Base-by-base conservation (phyloP, 1,140 invertebrate genomes). In the Planococcus citri region DNA sequence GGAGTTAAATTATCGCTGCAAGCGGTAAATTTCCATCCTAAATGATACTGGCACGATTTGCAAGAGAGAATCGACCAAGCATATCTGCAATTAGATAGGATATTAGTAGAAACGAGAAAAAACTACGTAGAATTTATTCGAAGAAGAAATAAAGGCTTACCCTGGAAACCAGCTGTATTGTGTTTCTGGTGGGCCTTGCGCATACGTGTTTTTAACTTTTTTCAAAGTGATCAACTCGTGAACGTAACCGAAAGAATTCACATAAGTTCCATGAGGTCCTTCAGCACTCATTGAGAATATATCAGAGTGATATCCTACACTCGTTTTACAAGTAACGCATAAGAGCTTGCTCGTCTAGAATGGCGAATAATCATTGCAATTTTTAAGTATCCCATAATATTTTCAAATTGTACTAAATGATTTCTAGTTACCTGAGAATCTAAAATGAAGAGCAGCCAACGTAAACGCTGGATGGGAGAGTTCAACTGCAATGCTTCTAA, bases 161-260 rank as follows among this genome's bases (percentile, higher is more conserved):
- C 89, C 91, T 27, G 91, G 90, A 78, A 94, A 94, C 91, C 91
- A 94, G 72, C 85, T 88, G 74, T 86, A 88, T 73, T 89, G 83
- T 21, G 83, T 85, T 1, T 87, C 88, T 8, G 88, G 80, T 61
- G 76, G 75, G 17, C 77, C 73, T 0, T 82, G 78, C n/a, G 86
- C 77, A 6, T 75, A 75, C 25, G 90, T 78, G 73, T 85, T 83
- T 71, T 83, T 76, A 0, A 86, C 84, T 69, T 84, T 81, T 73
- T 83, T 81, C 0, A 92, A 81, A 10, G 91, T 94, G 14, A 93
- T 78, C 0, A 88, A 91, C 77, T 94, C 91, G 76, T 91, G 89
- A 68, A 92, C 85, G 75, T 86, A 81, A 37, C 91, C 91, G 72
- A 80, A 80, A 67, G 87, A 85, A 81, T 94, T 94, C 14, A 90